Conservation (phyloP, 1,140 invertebrate species). For the Drosophila erecta region DNA sequence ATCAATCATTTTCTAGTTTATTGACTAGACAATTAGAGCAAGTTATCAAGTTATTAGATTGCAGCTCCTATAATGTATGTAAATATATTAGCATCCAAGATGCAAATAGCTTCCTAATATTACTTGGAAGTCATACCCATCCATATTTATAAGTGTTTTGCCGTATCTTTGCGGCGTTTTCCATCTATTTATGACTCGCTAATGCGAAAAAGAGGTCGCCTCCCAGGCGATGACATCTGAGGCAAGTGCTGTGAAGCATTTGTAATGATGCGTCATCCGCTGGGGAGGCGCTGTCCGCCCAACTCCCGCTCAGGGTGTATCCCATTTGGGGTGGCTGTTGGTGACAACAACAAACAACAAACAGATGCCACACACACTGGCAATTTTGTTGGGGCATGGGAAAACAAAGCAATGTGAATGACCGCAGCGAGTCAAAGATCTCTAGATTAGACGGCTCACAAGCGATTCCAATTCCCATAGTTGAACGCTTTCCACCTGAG, state of each 20-base stretch:
- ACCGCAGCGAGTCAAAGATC: slow-evolving; percentile 63
- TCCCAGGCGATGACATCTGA: slow-evolving; percentile 52
- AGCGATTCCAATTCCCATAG: slow-evolving; percentile 28
- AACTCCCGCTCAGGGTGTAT: slow-evolving; percentile 18
- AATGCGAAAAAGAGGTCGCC: slow-evolving; percentile 49
- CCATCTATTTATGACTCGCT: slow-evolving; percentile 2
- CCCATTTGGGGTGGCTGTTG: slow-evolving; percentile 27
- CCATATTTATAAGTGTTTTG: background rate
- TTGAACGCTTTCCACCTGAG: slow-evolving; percentile 21
- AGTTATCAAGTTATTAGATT: too few relatives aligned
- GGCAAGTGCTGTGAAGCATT: slow-evolving; percentile 49
- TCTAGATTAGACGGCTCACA: slow-evolving; percentile 34
- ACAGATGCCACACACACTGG: slow-evolving; percentile 24
- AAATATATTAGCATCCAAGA: too few relatives aligned
- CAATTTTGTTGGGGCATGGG: slow-evolving; percentile 63
- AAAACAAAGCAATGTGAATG: slow-evolving; percentile 71
- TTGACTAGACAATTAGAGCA: too few relatives aligned
- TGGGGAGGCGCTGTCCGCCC: slow-evolving; percentile 30
- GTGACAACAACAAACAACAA: slow-evolving; percentile 29
- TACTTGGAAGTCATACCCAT: background rate
- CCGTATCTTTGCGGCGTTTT: slow-evolving; percentile 1
- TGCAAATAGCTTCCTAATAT: background rate
- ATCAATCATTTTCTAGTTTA: too few relatives aligned
- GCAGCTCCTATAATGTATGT: too few relatives aligned
- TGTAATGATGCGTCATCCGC: slow-evolving; percentile 66